phyloP scores from a whole-genome alignment of 1,140 invertebrate genomes.

The Stegodyphus dumicola region DNA sequence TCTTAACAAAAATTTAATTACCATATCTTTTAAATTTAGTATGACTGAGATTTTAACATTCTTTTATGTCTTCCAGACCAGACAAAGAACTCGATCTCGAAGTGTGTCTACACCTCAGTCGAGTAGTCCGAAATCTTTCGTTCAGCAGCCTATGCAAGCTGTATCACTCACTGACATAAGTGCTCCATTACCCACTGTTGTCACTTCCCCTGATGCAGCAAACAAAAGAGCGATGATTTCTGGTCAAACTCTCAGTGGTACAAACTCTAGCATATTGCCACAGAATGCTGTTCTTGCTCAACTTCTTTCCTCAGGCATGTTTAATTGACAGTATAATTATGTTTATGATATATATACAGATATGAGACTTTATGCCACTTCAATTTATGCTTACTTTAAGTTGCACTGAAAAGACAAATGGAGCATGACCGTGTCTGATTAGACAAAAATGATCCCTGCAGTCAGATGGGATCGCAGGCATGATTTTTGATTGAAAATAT shows the following conservation, averaged over 20 bases:
- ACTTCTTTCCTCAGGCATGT: slow-evolving; percentile 71
- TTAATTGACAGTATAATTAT: not conserved
- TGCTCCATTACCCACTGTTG: slow-evolving; percentile 7
- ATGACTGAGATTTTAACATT: not conserved
- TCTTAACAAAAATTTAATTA: not conserved
- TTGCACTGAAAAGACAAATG: too few relatives aligned
- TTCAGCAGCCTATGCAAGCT: slow-evolving; percentile 42
- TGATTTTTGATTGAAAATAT: too few relatives aligned
- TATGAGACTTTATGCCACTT: too few relatives aligned
- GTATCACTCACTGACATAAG: slow-evolving; percentile 58
- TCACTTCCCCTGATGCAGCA: not conserved
- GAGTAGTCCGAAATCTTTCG: slow-evolving; percentile 32
- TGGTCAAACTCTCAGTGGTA: slow-evolving; percentile 19
- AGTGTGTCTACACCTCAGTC: slow-evolving; percentile 62
- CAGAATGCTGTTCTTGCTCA: slow-evolving; percentile 76
- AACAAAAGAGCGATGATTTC: not conserved
- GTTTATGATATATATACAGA: too few relatives aligned
- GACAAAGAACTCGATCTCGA: slow-evolving; percentile 44
- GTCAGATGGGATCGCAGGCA: too few relatives aligned
- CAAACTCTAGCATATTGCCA: slow-evolving; percentile 59
- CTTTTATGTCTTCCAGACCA: slow-evolving; percentile 12
- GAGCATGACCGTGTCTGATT: too few relatives aligned
- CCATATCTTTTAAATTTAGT: not conserved
- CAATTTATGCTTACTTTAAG: too few relatives aligned
- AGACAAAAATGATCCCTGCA: too few relatives aligned